These are phyloP conservation scores for Hapalemur alaotrensis DNA, from an alignment of 2,797 vertebrate genomes.

Conservation along the genomic window DNA sequence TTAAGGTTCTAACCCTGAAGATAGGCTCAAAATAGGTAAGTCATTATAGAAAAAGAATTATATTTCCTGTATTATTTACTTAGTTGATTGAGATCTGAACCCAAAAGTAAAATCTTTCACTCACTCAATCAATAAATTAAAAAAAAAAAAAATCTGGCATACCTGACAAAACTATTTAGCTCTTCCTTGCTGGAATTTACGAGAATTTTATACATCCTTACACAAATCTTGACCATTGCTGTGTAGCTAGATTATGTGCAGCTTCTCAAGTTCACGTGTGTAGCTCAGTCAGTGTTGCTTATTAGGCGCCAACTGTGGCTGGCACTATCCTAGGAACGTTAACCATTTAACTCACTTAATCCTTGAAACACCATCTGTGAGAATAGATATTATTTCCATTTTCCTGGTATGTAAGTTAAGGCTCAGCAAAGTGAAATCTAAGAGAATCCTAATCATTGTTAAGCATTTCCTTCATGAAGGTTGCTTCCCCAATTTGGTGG, in stretches of 20 bases:
- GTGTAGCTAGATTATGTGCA: not conserved
- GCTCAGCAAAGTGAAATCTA: not conserved
- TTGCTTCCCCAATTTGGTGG: too few relatives aligned
- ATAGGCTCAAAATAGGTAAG: not conserved
- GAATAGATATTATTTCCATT: not conserved
- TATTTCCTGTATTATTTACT: not conserved
- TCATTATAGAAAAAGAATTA: not conserved
- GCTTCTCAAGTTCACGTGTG: not conserved
- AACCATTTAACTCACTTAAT: not conserved
- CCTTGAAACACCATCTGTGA: not conserved
- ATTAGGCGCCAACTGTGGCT: not conserved
- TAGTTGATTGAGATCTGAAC: not conserved
- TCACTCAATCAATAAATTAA: not conserved
- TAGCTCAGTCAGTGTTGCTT: not conserved
- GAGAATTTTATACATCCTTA: not conserved
- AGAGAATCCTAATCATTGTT: not conserved
- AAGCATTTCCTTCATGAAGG: not conserved
- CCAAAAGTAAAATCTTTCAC: not conserved
- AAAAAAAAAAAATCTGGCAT: not conserved
- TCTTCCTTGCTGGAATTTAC: not conserved
- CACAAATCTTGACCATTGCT: not conserved
- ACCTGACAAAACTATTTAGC: not conserved
- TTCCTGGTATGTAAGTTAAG: not conserved
- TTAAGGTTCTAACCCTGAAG: not conserved
- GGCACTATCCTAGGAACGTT: too few relatives aligned